A percentile compares a stretch with the other conserved stretches of the same genome.
Conservation (phyloP, 2,113 vertebrate genomes). For the Nipponia nippon region DNA sequence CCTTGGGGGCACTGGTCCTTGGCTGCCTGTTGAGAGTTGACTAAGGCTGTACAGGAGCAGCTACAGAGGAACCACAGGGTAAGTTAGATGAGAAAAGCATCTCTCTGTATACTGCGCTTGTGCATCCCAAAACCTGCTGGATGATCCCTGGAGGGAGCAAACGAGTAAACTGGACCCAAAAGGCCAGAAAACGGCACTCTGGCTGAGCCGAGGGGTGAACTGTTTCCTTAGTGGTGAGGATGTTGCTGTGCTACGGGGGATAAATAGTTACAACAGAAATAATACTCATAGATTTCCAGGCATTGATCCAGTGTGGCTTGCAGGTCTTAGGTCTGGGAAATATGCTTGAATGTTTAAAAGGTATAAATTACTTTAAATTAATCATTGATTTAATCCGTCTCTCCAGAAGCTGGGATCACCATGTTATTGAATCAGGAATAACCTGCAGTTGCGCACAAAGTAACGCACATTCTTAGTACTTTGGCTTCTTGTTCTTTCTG, state of each 20-base stretch:
- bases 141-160: not conserved
- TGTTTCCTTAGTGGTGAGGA: not conserved
- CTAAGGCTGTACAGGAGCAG: not conserved
- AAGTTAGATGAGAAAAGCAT: not conserved
- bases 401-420: not conserved
- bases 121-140: not conserved
- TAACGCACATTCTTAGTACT: not conserved
- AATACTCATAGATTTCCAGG: not conserved
- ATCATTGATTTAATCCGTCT: not conserved
- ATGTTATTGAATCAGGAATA: not conserved
- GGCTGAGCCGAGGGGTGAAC: not conserved
- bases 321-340: not conserved
- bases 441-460: not conserved
- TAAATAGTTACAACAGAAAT: slow-evolving; percentile 8
- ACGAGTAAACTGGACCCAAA: not conserved
- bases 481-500: not conserved
- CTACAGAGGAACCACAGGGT: not conserved
- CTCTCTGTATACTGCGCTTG: not conserved
- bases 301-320: not conserved
- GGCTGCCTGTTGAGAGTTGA: not conserved
- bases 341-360: not conserved
- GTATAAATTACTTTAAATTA: slow-evolving; percentile 31
- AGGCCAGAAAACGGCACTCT: not conserved
- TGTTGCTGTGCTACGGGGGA: not conserved
- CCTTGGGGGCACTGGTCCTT: not conserved